These are phyloP conservation scores for Micromesistius poutassou DNA, from an alignment of 2,797 vertebrate genomes.

Conservation along the genomic window DNA sequence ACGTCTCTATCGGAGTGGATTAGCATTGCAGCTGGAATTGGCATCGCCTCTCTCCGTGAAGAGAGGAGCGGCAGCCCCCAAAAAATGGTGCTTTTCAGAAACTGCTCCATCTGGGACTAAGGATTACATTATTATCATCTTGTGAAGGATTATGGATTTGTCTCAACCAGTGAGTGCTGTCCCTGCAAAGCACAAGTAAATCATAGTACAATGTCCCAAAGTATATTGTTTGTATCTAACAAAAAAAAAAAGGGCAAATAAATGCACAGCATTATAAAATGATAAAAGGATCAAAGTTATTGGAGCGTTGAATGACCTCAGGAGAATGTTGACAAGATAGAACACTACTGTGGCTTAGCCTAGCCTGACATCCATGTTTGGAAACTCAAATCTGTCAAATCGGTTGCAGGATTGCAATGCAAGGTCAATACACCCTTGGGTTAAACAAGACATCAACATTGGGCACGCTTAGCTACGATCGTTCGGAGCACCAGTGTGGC, in stretches of 20 bases:
- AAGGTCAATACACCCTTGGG: not conserved
- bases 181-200: conserved; percentile 64
- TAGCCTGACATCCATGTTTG: not conserved
- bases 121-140: conserved; percentile 80
- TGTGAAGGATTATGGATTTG: conserved; percentile 77
- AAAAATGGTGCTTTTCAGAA: conserved; percentile 58
- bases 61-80: conserved; percentile 52
- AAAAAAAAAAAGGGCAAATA: conserved; percentile 30
- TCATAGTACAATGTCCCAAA: conserved; percentile 61
- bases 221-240: conserved; percentile 56
- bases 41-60: conserved; percentile 57
- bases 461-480: not conserved
- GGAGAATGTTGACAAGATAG: conserved; percentile 9
- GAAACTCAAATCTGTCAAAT: not conserved
- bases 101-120: conserved; percentile 71
- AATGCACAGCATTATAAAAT: conserved; percentile 18
- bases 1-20: conserved; percentile 59
- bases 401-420: not conserved
- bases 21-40: conserved; percentile 48
- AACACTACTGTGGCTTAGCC: not conserved
- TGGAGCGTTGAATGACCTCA: conserved; percentile 22
- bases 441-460: not conserved
- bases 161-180: conserved; percentile 65
- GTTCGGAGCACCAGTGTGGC: not conserved
- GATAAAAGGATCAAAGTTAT: conserved; percentile 2